Base-by-base conservation (phyloP, 2,797 vertebrate genomes). In the Falco rusticolus region DNA sequence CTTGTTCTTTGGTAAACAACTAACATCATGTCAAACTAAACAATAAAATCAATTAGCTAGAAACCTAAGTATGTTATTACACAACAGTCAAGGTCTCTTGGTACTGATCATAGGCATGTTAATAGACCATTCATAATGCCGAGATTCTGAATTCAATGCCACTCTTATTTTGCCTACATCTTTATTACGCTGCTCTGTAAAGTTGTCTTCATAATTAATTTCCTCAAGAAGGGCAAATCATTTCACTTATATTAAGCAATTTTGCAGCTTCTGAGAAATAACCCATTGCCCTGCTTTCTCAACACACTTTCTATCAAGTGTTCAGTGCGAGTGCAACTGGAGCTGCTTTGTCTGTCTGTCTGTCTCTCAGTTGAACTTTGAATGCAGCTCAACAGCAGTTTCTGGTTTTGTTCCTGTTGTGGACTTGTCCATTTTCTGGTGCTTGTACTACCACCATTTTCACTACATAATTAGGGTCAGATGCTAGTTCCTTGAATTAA, bases 81-180 rank as follows among this genome's bases (percentile, higher is more conserved):
- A 76, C 64, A 78, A 18, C 70, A 95, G 93, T 96, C 96, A 97
- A 97, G 96, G 96, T 96, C 94, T 92, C 69, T 88, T 88, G 57
- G 94, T 87, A 64, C 87, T 88, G 87, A 95, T 95, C 95, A 91
- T 26, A 94, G 65, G 47, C 81, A 29, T 80, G 80, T 90, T 94
- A 91, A 93, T 85, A 94, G 76, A 89, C 59, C 43, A 71, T 81
- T 93, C 77, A 70, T 96, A 93, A 86, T 84, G 75, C 86, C 89
- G 24, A 83, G 81, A 80, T 96, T 94, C 94, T 90, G 53, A 95
- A 95, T 95, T 97, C 91, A 93, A 48, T 84, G 69, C 65, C 61
- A 54, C 64, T 45, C 31, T 85, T 94, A 89, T 78, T 94, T 96
- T 92, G 50, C 79, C 84, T 96, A 84, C 66, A 57, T 92, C 45